These are phyloP conservation scores for Tragelaphus imberbis DNA, from an alignment of 2,113 vertebrate genomes.

Conservation along the genomic window DNA sequence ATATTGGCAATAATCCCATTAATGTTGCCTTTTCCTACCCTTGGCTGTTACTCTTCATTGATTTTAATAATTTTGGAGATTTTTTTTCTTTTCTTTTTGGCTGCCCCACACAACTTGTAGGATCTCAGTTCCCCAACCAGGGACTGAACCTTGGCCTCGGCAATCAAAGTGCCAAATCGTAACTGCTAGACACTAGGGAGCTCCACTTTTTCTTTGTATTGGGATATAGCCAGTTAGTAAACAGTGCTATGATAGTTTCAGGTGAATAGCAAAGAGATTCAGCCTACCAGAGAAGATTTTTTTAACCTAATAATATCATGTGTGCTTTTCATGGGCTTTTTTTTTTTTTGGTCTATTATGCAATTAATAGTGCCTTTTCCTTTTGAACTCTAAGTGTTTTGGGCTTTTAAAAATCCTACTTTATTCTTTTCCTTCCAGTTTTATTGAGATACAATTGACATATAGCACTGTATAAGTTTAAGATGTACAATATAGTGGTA, in stretches of 20 bases:
- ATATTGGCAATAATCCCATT: neutral
- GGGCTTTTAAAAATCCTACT: neutral
- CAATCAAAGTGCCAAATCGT: neutral
- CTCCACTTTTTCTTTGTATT: neutral
- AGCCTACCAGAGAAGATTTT: neutral
- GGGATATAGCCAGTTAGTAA: neutral
- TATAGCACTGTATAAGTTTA: neutral
- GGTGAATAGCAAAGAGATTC: neutral
- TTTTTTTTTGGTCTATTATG: neutral
- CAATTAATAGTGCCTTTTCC: neutral
- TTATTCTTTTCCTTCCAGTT: neutral
- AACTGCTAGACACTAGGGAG: neutral
- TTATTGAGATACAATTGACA: neutral
- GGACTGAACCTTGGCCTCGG: neutral
- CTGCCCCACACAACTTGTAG: neutral
- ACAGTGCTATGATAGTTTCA: neutral
- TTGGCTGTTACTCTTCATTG: neutral
- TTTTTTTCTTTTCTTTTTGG: neutral
- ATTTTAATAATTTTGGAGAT: neutral
- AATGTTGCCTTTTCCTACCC: neutral
- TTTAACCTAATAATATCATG: neutral
- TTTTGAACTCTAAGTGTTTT: neutral
- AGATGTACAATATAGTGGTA: constrained; percentile 57
- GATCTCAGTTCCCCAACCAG: neutral
- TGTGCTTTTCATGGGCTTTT: neutral